These are phyloP conservation scores for Piprites chloris DNA, from an alignment of 2,113 vertebrate species.

Conservation along the genomic window DNA sequence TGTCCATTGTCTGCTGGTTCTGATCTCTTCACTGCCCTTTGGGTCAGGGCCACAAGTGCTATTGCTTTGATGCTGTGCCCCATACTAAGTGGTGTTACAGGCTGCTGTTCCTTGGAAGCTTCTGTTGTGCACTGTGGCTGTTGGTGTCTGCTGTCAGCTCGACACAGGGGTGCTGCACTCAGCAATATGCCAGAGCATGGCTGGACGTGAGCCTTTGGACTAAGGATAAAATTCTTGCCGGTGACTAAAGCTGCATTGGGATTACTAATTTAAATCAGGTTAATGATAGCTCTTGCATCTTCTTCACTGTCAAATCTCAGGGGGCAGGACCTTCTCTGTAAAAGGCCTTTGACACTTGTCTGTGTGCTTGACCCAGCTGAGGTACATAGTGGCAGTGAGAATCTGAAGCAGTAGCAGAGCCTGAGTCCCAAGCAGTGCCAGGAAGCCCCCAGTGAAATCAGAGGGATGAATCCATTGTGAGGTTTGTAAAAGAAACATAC, in stretches of 20 bases:
- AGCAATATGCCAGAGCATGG: background rate
- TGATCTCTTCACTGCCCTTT: background rate
- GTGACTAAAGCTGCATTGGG: background rate
- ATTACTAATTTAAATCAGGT: background rate
- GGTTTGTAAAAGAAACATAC: constrained; percentile 30
- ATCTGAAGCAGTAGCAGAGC: constrained; percentile 58
- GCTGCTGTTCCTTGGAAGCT: background rate
- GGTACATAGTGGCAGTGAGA: background rate
- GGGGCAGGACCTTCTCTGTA: background rate
- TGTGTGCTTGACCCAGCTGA: background rate
- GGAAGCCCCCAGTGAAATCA: constrained; percentile 51
- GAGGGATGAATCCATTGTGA: constrained; percentile 41
- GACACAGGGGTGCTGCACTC: background rate
- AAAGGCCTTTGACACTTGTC: rapidly evolving
- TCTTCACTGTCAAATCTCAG: background rate
- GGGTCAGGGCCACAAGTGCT: background rate
- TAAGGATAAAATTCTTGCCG: background rate
- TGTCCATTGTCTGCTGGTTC: background rate
- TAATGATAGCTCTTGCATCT: background rate
- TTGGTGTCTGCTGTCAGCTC: background rate
- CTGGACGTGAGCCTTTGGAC: background rate
- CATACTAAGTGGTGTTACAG: background rate
- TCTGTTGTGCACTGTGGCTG: background rate
- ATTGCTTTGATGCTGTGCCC: background rate
- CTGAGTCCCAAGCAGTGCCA: constrained; percentile 42